These are phyloP conservation scores for Candidula unifasciata DNA, from an alignment of 2,888 invertebrate species.

Conservation along the genomic window DNA sequence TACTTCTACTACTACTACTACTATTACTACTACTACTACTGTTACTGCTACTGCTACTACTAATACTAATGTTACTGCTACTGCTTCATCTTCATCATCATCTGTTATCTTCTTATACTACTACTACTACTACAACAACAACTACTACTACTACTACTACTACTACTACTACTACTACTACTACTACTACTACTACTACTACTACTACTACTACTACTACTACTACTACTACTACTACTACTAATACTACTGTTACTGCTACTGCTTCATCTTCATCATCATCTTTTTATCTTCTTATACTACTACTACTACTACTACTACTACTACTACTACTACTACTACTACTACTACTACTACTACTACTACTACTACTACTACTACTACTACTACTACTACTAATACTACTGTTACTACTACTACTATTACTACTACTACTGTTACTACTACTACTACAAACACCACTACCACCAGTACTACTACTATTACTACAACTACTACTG, in stretches of 20 bases:
- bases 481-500: slow-evolving; percentile 1
- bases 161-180: not conserved
- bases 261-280: no score
- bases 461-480: not conserved
- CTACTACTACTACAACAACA: not conserved
- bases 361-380: slow-evolving; percentile 15
- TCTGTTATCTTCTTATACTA: no score
- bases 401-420: not conserved
- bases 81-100: no score
- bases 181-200: not conserved
- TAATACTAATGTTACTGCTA: not conserved
- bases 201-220: not conserved
- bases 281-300: no score
- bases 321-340: not conserved
- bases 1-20: slow-evolving; percentile 10
- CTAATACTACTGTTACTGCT: not conserved
- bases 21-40: not conserved
- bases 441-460: not conserved
- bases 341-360: not conserved
- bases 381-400: not conserved
- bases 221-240: slow-evolving; percentile 23
- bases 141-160: not conserved
- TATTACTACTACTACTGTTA: not conserved
- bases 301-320: slow-evolving; percentile 17
- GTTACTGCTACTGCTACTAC: slow-evolving; percentile 1